Evolutionary conservation across 2,113 vertebrate genomes (phyloP).

Genomic region (Catharus bicknelli): DNA sequence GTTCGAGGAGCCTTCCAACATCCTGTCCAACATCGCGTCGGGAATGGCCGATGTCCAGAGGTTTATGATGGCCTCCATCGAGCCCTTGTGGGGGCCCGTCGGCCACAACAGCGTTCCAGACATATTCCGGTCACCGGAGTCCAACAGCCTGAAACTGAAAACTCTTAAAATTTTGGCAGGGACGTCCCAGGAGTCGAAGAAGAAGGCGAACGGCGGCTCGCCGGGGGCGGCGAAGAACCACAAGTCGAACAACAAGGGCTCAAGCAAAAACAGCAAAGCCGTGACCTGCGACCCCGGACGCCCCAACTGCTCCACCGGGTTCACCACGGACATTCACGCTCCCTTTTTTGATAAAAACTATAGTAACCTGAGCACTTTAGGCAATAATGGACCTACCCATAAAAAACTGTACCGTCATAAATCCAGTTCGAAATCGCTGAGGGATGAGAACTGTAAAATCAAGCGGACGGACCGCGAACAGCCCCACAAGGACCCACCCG

Average conservation of each 20-base stretch:
- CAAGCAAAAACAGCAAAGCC: conserved; percentile 87
- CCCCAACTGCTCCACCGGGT: conserved; percentile 82
- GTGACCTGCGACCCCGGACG: conserved; percentile 80
- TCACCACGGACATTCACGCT: conserved; percentile 72
- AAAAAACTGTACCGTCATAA: conserved; percentile 99
- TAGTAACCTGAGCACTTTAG: conserved; percentile 92
- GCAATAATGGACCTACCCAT: conserved; percentile 91
- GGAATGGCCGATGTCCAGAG: conserved; percentile 98
- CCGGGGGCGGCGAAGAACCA: conserved; percentile 83
- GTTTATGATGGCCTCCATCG: conserved; percentile 99
- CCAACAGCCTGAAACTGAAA: conserved; percentile 97
- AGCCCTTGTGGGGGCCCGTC: conserved; percentile 93
- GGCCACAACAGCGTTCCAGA: conserved; percentile 79
- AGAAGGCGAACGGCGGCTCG: conserved; percentile 81
- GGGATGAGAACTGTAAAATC: conserved; percentile 96
- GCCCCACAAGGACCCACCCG: conserved; percentile 91
- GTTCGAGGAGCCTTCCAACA: conserved; percentile 98
- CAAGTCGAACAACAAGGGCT: conserved; percentile 87
- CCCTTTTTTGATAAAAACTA: conserved; percentile 92
- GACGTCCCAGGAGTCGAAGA: conserved; percentile 92
- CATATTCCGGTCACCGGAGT: conserved; percentile 88
- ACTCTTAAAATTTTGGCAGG: conserved; percentile 97
- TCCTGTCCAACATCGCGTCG: conserved; percentile 98
- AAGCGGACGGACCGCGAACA: conserved; percentile 91
- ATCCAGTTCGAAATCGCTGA: conserved; percentile 94